Base-by-base conservation (phyloP, 2,888 invertebrate species). In the Caprella mutica region DNA sequence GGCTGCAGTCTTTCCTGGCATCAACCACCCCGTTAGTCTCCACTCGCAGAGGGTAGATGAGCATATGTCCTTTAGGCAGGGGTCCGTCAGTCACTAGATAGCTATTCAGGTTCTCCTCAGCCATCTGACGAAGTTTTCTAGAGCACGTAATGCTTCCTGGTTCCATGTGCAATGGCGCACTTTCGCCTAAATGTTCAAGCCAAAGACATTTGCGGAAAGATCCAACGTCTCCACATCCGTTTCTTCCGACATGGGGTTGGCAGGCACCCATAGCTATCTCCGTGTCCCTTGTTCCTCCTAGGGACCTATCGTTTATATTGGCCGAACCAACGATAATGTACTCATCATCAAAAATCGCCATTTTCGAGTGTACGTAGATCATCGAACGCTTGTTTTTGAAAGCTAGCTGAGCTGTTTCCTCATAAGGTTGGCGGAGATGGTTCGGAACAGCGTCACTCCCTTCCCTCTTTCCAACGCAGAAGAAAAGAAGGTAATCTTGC, bases 351-450 rank as follows among this genome's bases (percentile, higher is more conserved):
- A 65, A 61, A 30, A 65, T 64, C 14, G 64, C 58, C 65, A 65
- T 65, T 48, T 65, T 65, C 39, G 65, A 65, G 40, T 65, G 65
- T 24, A 65, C 65, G 42, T 65, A 65, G 33, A 65, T 65, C 65
- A 65, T 65, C 21, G 55, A 44, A 24, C 61, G 54, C 12, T 56
- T 48, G 38, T 61, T 58, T 21, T 46, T 39, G 29, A 55, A 54
- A 19, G 58, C 59, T 17, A n/a, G 21, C n/a, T 23, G 19, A 5
- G 48, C 48, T 5, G 48, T 5, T 14, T 29, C 55, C 4, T 3
- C 29, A 4, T n/a, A 33, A 8, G 65, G 65, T 2, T 39, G n/a
- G 8, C 46, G 42, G 42, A 63, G 40, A 30, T 59, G 52, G n/a
- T 43, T 14, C 1, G 65, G 61, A 2, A 59, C 57, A 3, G 44